phyloP scores from a whole-genome alignment of 2,113 vertebrate genomes.

The Hyperopisus bebe region DNA sequence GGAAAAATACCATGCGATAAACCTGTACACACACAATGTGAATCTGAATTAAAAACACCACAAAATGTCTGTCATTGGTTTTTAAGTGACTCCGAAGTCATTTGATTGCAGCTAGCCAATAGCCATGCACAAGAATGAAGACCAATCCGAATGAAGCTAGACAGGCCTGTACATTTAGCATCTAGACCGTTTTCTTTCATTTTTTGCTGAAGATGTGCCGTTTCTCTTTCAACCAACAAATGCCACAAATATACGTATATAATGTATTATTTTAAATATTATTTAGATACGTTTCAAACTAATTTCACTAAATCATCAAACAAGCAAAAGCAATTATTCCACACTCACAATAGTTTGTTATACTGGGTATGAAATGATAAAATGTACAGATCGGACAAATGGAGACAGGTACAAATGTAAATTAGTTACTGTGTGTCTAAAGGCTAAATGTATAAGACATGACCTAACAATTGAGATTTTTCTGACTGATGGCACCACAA shows the following conservation, averaged over 20 bases:
- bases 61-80: slow-evolving; percentile 37
- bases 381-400: not conserved
- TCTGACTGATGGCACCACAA: not conserved
- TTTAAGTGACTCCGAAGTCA: not conserved
- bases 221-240: not conserved
- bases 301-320: not conserved
- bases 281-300: not conserved
- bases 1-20: not conserved
- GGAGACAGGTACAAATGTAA: not conserved
- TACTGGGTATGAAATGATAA: not conserved
- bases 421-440: not conserved
- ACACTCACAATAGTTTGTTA: not conserved
- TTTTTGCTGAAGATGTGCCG: not conserved
- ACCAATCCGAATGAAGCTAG: not conserved
- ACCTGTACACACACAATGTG: not conserved
- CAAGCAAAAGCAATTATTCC: not conserved
- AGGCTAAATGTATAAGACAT: not conserved
- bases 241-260: not conserved
- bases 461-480: not conserved
- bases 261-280: not conserved
- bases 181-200: not conserved
- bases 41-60: slow-evolving; percentile 1
- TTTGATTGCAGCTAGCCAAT: not conserved
- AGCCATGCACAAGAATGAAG: not conserved
- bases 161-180: not conserved